Evolutionary conservation across 2,888 invertebrate species (phyloP), one percentile per base, ranked within the genome.

Genomic region (Tetragonula carbonaria): DNA sequence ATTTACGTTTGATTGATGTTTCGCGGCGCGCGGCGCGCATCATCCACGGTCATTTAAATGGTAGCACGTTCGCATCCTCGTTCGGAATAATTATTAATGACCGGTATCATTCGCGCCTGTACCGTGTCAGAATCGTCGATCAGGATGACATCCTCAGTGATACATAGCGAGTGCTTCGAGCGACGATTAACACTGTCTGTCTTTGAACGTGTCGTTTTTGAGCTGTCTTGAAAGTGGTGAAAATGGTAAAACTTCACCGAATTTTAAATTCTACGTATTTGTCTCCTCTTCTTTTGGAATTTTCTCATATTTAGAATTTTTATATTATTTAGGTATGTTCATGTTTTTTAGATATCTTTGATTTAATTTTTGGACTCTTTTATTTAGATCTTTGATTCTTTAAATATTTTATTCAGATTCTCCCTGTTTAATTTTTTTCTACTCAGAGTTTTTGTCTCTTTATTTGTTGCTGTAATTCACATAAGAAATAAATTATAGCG

Each of bases 11-110:
- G 88, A 88, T 88, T 84, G 88, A 88, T 88, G 86, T 75, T 77
- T 23, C 73, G 57, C 66, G 59, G 66, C 65, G 66, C 74, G 59
- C 50, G 62, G 23, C 62, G 55, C 73, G 72, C 75, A 67, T 74
- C 77, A 77, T 81, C 75, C 70, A 65, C 66, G 65, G 86, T 81
- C 87, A 80, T 88, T 88, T 86, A 82, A 88, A 88, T 87, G 82
- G 82, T 86, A 88, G 86, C 82, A 78, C 74, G 85, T 78, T 82
- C 74, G 78, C 81, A 86, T 87, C 78, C 78, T 77, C 71, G 74
- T 71, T 77, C 77, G 78, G 81, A 78, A 80, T 86, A 81, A 86
- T 88, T 88, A 88, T 88, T 88, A 88, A 88, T 87, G 87, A 81
- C 70, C 14, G 66, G 73, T 78, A 87, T 80, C 85, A 78, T 88